These are phyloP conservation scores for Onychomys leucogaster DNA, from an alignment of 2,797 vertebrate species.

Conservation along the genomic window DNA sequence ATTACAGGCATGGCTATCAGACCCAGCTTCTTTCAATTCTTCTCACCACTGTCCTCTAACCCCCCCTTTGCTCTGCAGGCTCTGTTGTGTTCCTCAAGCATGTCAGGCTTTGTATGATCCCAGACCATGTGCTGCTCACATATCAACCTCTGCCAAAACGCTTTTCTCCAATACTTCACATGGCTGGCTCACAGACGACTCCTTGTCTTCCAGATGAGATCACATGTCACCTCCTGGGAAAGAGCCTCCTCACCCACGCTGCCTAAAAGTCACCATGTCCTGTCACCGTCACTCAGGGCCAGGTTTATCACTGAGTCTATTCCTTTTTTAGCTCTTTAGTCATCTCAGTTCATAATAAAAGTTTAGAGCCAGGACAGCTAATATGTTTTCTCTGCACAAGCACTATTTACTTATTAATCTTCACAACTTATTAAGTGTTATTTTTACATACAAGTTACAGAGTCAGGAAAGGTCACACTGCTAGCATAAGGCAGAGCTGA, in stretches of 20 bases:
- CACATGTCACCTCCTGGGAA: constrained; percentile 14
- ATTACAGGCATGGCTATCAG: too few relatives aligned
- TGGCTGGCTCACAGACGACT: neutral
- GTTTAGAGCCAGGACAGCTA: neutral
- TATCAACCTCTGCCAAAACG: neutral
- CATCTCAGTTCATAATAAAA: constrained; percentile 44
- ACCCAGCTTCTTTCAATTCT: neutral
- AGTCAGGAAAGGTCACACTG: constrained; percentile 28
- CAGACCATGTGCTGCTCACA: neutral
- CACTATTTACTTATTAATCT: constrained; percentile 20
- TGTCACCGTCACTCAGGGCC: neutral
- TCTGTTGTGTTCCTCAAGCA: neutral
- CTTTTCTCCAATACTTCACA: neutral
- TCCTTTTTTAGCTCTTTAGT: constrained; percentile 40
- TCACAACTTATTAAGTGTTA: constrained; percentile 8
- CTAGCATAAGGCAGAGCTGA: neutral
- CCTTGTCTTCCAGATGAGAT: constrained; percentile 12
- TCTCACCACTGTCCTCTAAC: neutral
- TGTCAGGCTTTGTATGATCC: neutral
- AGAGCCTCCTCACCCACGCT: neutral
- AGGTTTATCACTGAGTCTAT: neutral
- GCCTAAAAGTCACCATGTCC: neutral
- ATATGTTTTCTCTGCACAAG: neutral
- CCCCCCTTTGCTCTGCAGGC: neutral
- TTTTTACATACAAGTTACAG: constrained; percentile 54